Base-by-base conservation (phyloP, 1,140 invertebrate genomes). In the Nylanderia fulva region DNA sequence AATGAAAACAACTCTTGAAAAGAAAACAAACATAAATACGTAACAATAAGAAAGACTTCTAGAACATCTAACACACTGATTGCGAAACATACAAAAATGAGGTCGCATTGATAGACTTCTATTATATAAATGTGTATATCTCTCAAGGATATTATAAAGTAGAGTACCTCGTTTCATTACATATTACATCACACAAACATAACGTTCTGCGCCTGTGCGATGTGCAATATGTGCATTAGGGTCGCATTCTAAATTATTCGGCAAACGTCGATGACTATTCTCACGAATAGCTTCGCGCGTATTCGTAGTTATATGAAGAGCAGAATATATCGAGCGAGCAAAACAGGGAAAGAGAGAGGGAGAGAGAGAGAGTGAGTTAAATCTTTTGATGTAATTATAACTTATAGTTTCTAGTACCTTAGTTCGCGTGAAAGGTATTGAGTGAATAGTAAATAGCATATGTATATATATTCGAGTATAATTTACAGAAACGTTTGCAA, bases 361-460 rank as follows among this genome's bases (percentile, higher is more conserved):
- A n/a, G n/a, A 45, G 13, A 11, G 45, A 48, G 1, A 48, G 45
- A 60, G 71, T 54, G 58, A 79, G 68, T 85, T 89, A 80, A 56
- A 76, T 82, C 80, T 60, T 52, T 18, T 66, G 75, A 89, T 74
- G 88, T 87, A 89, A 90, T 90, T 89, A 87, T 84, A 87, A 85
- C 69, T 87, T 86, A 69, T 76, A 85, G 85, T 87, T 85, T 75
- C 87, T 71, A 87, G 63, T 82, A 89, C 69, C 80, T 87, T 82
- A 77, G 74, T 89, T 86, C 27, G 18, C 36, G 18, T 29, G 15
- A 48, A n/a, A 42, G 36, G 2, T 0, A 54, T 9, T 4, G 58
- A 64, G 24, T 13, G 45, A 75, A 56, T 39, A 84, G 60, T 39
- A 86, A 21, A n/a, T n/a, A n/a, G n/a, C n/a, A n/a, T n/a, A n/a